Evolutionary conservation across 2,888 invertebrate species (phyloP), one percentile per base, ranked within the genome.

Genomic region (Gymnocheta viridis): DNA sequence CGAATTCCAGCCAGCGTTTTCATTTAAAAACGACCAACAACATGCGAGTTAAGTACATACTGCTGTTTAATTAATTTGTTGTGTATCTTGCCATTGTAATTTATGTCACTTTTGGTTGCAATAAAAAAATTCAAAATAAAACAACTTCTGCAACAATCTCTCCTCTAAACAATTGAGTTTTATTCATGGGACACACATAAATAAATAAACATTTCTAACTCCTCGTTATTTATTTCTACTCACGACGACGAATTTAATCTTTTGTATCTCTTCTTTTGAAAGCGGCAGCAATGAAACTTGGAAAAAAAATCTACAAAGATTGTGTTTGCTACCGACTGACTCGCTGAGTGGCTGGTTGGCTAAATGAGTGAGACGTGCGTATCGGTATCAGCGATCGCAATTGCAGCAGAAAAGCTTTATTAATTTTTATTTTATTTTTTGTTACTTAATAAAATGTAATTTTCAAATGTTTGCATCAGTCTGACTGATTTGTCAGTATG

Each of bases 1-100:
- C 0, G 35, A 49, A 27, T 64, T 70, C 14, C 12, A 72, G 69
- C 35, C 67, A 72, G 12, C 72, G 67, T 73, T 78, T 82, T 64
- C 35, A 82, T 82, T 54, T 69, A 74, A 51, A 27, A 38, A 41
- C 29, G 7, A 29, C n/a, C 67, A 32, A 56, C 22, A 66, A 56
- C 49, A 17, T 44, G 29, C 38, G 7, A 70, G 47, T 19, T 29
- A 19, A 70, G 9, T 47, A n/a, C n/a, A n/a, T n/a, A 56, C 76
- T 82, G 32, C 60, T 67, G 70, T 66, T 72, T 81, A 84, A 81
- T 84, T 84, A 81, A 84, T 84, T 77, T 81, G 83, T 84, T 83
- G 60, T n/a, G 77, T 72, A 77, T 80, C 80, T 66, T 58, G 49
- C 62, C 74, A 47, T 54, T 72, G 66, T 80, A 81, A 67, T 84